Base-by-base conservation (phyloP, 2,113 vertebrate species). In the Microtus ochrogaster region DNA sequence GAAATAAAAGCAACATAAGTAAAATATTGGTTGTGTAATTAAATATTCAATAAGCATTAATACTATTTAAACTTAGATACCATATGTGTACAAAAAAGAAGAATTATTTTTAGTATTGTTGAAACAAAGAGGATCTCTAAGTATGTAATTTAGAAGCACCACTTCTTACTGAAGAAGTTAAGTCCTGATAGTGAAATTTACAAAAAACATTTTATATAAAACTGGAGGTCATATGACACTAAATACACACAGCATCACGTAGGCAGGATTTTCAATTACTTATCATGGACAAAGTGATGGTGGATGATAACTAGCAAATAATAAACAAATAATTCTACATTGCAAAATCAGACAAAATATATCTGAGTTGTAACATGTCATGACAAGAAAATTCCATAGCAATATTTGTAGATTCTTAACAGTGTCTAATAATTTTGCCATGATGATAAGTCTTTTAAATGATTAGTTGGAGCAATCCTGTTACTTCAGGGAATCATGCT, bases 391-490 rank as follows among this genome's bases (percentile, higher is more conserved):
- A 7, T 7, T 76, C 3, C 5, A 22, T 36, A 5, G 3, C 1
- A 39, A 47, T 5, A 76, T 7, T 61, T 47, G 4, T 41, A 41
- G 26, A 12, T 47, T 86, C 19, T 74, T 1, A 10, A 68, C 0
- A n/a, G 14, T 2, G 70, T 96, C 6, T 76, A 9, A 3, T 47
- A 33, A 70, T 1, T 83, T 47, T 79, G 26, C 2, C 12, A 0
- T 3, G 24, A 55, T 0, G 10, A 19, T 39, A 65, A 11, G 4
- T 58, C 16, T 88, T 41, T 84, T n/a, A 82, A 39, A 90, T 44
- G 1, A 7, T 61, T 89, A 1, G 0, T 2, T 76, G 47, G 5
- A 13, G 3, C 7, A 28, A 0, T 13, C 0, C 5, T 93, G 12
- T 61, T 87, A 3, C 39, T 55, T 83, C 65, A 76, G 41, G 21